Conservation (phyloP, 2,797 vertebrate genomes). For the Tolypeutes matacus region DNA sequence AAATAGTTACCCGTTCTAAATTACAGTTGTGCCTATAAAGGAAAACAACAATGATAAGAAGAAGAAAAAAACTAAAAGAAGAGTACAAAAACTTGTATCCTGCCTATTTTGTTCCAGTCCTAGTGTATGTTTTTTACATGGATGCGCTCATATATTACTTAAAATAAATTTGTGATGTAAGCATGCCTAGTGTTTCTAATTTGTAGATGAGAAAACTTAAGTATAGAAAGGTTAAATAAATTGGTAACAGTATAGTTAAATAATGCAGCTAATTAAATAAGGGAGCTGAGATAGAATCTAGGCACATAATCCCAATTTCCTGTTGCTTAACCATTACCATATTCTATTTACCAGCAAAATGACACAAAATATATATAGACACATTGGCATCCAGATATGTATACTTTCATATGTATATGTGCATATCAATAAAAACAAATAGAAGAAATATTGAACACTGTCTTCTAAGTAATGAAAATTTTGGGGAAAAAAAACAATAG, state of each 20-base stretch:
- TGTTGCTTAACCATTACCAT: background rate
- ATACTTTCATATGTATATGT: background rate
- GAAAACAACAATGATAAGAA: too few relatives aligned
- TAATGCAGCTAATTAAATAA: background rate
- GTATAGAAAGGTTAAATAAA: too few relatives aligned
- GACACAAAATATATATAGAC: background rate
- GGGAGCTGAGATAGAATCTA: background rate
- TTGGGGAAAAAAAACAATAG: background rate
- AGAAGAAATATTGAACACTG: background rate
- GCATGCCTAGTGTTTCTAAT: too few relatives aligned
- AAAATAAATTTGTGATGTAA: background rate
- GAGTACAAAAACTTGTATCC: too few relatives aligned
- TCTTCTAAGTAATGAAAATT: background rate
- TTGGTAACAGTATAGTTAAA: background rate
- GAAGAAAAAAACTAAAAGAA: too few relatives aligned
- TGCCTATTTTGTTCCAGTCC: background rate
- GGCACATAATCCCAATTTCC: background rate
- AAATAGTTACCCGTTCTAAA: background rate
- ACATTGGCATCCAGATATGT: background rate
- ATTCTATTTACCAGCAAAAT: background rate
- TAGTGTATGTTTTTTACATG: background rate
- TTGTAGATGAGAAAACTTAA: too few relatives aligned
- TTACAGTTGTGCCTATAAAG: background rate
- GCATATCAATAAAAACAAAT: background rate
- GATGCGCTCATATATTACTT: background rate